Percentiles rank a stretch among this genome's conserved stretches.
These are phyloP conservation scores for Akabosia matsudoensis DNA, from an alignment of 1,140 invertebrate species.

Conservation along the genomic window DNA sequence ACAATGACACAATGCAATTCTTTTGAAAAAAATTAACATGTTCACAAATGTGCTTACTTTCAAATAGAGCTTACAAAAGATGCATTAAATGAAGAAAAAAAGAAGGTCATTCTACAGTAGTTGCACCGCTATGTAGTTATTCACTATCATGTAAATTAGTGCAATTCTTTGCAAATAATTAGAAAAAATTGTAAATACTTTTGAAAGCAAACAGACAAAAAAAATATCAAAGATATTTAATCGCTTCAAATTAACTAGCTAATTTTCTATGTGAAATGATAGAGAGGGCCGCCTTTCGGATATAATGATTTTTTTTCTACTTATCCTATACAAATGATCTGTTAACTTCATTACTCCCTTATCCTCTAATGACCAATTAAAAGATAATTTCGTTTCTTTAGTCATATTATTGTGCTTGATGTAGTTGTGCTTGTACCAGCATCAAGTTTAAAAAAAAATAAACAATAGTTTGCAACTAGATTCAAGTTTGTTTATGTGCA, in stretches of 20 bases:
- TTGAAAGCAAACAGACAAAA: not conserved
- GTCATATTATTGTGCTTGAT: too few relatives aligned
- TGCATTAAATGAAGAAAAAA: too few relatives aligned
- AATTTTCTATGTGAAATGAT: not conserved
- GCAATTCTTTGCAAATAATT: not conserved
- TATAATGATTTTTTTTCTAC: not conserved
- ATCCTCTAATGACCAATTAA: not conserved
- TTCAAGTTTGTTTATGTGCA: not conserved
- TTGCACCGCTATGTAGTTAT: not conserved
- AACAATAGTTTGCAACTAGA: not conserved
- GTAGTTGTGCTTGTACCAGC: too few relatives aligned
- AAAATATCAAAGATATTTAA: not conserved
- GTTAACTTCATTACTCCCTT: slow-evolving; percentile 7
- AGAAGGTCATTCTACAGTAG: not conserved
- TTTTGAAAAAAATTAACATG: too few relatives aligned
- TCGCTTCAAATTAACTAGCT: not conserved
- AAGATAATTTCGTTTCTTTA: not conserved
- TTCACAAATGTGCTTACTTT: too few relatives aligned
- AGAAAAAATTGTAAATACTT: not conserved
- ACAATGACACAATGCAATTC: too few relatives aligned
- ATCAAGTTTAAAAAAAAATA: not conserved
- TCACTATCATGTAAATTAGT: not conserved
- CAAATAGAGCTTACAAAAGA: too few relatives aligned
- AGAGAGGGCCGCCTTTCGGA: too few relatives aligned
- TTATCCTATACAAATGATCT: not conserved